A percentile compares a stretch with the other conserved stretches of the same genome.
These are phyloP conservation scores for Coregonus sp. DNA, from an alignment of 2,797 vertebrate genomes.

Conservation along the genomic window DNA sequence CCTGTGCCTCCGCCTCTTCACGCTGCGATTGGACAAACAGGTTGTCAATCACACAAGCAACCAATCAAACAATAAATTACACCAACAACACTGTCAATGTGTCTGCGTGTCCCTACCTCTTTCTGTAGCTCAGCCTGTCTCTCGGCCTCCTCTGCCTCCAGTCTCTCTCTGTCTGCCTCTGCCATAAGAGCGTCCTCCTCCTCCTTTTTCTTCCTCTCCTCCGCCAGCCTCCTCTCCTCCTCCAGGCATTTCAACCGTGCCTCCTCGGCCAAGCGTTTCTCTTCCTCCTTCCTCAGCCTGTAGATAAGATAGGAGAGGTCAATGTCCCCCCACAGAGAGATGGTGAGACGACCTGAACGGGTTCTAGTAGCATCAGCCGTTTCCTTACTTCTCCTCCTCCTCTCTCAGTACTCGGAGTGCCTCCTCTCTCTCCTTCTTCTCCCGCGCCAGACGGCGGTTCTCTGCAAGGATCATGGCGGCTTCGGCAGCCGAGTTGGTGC, in stretches of 20 bases:
- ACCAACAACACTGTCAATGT: neutral
- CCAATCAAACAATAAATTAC: neutral
- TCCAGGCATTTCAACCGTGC: slow-evolving; percentile 73
- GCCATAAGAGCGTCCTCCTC: slow-evolving; percentile 76
- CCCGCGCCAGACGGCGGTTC: slow-evolving; percentile 84
- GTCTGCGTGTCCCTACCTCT: slow-evolving; percentile 88
- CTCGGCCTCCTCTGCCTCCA: slow-evolving; percentile 78
- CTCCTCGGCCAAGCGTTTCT: slow-evolving; percentile 72
- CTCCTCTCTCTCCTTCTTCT: slow-evolving; percentile 86
- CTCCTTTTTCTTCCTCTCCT: slow-evolving; percentile 70
- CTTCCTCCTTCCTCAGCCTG: slow-evolving; percentile 78
- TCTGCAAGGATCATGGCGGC: slow-evolving; percentile 87
- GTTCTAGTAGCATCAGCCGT: neutral
- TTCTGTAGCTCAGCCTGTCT: slow-evolving; percentile 78
- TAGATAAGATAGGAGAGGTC: neutral
- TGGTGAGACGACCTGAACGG: slow-evolving; percentile 48
- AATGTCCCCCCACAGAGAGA: slow-evolving; percentile 32
- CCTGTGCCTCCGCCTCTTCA: slow-evolving; percentile 85
- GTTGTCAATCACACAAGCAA: slow-evolving; percentile 63
- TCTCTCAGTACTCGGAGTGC: slow-evolving; percentile 81
- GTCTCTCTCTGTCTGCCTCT: slow-evolving; percentile 73
- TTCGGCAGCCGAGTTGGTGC: slow-evolving; percentile 84
- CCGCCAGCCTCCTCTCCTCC: slow-evolving; percentile 71
- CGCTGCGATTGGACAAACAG: slow-evolving; percentile 65
- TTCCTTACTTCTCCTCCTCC: slow-evolving; percentile 82